Percentiles rank a stretch among this genome's conserved stretches.
These are phyloP conservation scores for Galeopterus variegatus DNA, from an alignment of 2,113 vertebrate genomes.

Conservation along the genomic window DNA sequence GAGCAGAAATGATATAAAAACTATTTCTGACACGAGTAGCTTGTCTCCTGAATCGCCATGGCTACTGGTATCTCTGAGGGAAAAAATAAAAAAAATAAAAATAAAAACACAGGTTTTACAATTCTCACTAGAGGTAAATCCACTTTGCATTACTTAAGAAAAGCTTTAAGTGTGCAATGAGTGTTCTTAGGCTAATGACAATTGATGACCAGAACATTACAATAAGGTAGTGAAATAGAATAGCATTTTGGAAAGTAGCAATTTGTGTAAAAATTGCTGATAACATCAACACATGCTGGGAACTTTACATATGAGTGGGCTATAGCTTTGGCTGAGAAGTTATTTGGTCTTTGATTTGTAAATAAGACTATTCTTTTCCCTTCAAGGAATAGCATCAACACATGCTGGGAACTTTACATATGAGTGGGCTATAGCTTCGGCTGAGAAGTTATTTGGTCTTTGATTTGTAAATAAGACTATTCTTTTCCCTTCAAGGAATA, in stretches of 20 bases:
- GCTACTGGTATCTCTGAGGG: conserved; percentile 29
- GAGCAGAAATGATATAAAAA: conserved; percentile 71
- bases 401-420: conserved; percentile 19
- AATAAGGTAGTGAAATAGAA: conserved; percentile 54
- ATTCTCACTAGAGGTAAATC: conserved; percentile 19
- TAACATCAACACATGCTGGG: not conserved
- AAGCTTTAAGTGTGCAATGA: conserved; percentile 49
- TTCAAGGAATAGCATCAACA: not conserved
- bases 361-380: not conserved
- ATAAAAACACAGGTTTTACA: conserved; percentile 1
- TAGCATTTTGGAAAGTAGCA: conserved; percentile 35
- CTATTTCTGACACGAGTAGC: conserved; percentile 50
- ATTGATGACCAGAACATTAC: conserved; percentile 22
- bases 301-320: not conserved
- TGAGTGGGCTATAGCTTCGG: not conserved
- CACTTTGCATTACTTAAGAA: conserved; percentile 63
- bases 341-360: conserved; percentile 63
- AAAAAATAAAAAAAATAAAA: not conserved
- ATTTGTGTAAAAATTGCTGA: conserved; percentile 62
- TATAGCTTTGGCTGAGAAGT: not conserved
- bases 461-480: conserved; percentile 8
- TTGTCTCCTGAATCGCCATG: conserved; percentile 2
- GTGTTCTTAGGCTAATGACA: conserved; percentile 51
- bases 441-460: conserved; percentile 53
- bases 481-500: not conserved